Evolutionary conservation across 2,888 invertebrate genomes (phyloP), one percentile per base, ranked within the genome.

Genomic region (Noctua janthina): DNA sequence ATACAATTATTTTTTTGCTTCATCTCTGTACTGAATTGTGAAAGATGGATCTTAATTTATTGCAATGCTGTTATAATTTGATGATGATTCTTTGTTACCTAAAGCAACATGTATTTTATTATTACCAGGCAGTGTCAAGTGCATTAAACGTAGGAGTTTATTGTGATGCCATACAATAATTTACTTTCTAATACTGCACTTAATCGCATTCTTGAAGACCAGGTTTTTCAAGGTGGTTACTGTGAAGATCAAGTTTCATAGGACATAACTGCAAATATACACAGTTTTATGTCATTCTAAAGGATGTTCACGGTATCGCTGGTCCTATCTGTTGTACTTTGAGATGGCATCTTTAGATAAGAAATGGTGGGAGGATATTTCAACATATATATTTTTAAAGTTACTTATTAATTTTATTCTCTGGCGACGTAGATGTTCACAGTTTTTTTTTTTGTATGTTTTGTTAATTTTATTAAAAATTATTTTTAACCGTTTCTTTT

Each of bases 171-270:
- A 59, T 74, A 71, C 29, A 81, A 84, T 89, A 83, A 78, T 88
- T 88, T 87, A 82, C 82, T 87, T 84, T 88, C 87, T 88, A 87
- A 83, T 84, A 76, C 54, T 35, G 29, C 74, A 67, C 72, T 72
- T 82, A 87, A 76, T 85, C 70, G 77, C 73, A 75, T 62, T 87
- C 87, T 76, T 62, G 62, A 13, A 54, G 76, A 64, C 74, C 69
- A 87, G 78, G 79, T 74, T 79, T 82, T 81, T 88, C 82, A 84
- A 82, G 74, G 76, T 78, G 69, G 69, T 56, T 70, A 59, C 39
- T 80, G 51, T 56, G 66, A 79, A 82, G 81, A 87, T 87, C 88
- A 88, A 74, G 87, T 87, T 87, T 88, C 87, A 78, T 88, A 81
- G 82, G 70, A 49, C 72, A 79, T 87, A 80, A 88, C 76, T 80